Conservation (phyloP, 2,797 vertebrate genomes). For the Ctenopoma multispine region DNA sequence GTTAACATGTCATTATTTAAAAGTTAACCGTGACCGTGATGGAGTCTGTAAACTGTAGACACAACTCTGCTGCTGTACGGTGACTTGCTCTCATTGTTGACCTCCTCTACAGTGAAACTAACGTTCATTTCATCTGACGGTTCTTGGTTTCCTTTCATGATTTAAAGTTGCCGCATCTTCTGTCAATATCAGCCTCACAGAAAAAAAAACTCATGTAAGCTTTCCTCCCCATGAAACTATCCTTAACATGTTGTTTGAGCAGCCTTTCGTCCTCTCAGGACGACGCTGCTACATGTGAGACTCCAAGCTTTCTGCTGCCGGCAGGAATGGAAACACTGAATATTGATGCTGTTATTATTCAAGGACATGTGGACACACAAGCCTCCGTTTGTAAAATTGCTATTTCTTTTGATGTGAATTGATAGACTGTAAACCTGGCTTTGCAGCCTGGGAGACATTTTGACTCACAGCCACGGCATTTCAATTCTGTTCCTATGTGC, state of each 20-base stretch:
- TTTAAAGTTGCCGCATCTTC: conserved; percentile 40
- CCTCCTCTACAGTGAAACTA: not conserved
- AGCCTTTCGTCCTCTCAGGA: conserved; percentile 37
- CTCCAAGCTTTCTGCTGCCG: conserved; percentile 9
- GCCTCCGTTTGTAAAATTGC: conserved; percentile 37
- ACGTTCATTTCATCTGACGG: not conserved
- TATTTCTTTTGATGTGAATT: conserved; percentile 50
- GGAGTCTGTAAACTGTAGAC: not conserved
- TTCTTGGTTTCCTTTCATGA: conserved; percentile 25
- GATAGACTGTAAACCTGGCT: conserved; percentile 44
- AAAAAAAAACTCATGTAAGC: not conserved
- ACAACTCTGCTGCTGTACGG: not conserved
- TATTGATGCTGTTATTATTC: conserved; percentile 70
- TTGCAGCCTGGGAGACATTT: conserved; percentile 24
- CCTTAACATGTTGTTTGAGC: conserved; percentile 13
- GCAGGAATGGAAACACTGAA: conserved; percentile 55
- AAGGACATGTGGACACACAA: conserved; percentile 65
- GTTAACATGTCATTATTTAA: too few species aligned
- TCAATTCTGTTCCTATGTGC: conserved; percentile 10
- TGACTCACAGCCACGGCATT: conserved; percentile 27
- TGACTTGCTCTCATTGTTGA: not conserved
- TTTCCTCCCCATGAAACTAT: conserved; percentile 17
- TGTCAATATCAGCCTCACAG: conserved; percentile 24
- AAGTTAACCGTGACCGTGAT: too few species aligned
- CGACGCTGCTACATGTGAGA: conserved; percentile 5